Evolutionary conservation across 1,140 invertebrate species (phyloP).

Genomic region (Teleopsis dalmanni): DNA sequence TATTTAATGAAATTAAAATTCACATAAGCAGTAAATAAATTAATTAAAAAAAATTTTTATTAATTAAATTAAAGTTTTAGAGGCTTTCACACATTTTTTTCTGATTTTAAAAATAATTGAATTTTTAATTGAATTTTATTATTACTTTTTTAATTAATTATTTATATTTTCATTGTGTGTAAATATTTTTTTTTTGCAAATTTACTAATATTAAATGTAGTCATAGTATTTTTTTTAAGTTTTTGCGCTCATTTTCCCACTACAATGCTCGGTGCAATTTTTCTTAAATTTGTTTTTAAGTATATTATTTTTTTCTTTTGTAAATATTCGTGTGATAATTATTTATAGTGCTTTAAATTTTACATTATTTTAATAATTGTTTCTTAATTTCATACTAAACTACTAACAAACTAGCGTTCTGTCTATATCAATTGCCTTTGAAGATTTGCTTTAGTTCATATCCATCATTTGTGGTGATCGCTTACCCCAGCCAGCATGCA

Average conservation of each 20-base stretch:
- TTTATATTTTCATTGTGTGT: background rate
- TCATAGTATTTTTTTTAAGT: no score
- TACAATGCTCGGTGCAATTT: no score
- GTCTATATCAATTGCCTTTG: no score
- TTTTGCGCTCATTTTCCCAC: no score
- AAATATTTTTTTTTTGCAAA: background rate
- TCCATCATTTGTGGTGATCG: slow-evolving; percentile 16
- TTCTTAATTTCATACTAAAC: no score
- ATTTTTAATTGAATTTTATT: background rate
- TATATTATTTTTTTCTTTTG: background rate
- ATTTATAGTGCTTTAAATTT: no score
- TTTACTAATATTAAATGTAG: background rate
- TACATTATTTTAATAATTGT: no score
- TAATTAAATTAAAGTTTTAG: background rate
- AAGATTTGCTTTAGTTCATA: slow-evolving; percentile 17
- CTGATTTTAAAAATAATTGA: background rate
- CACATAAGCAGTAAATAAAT: no score
- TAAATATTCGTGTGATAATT: no score
- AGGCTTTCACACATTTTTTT: slow-evolving; percentile 8
- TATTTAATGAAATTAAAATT: no score
- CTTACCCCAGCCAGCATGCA: slow-evolving; percentile 39
- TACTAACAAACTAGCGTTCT: no score
- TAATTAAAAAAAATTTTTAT: background rate
- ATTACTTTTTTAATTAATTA: background rate
- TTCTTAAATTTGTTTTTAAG: background rate